Percentiles rank a stretch among this genome's conserved stretches.
These are phyloP conservation scores for Theonella swinhoei DNA, from an alignment of 37 sponge, comb jelly and placozoan genomes.

Conservation along the genomic window DNA sequence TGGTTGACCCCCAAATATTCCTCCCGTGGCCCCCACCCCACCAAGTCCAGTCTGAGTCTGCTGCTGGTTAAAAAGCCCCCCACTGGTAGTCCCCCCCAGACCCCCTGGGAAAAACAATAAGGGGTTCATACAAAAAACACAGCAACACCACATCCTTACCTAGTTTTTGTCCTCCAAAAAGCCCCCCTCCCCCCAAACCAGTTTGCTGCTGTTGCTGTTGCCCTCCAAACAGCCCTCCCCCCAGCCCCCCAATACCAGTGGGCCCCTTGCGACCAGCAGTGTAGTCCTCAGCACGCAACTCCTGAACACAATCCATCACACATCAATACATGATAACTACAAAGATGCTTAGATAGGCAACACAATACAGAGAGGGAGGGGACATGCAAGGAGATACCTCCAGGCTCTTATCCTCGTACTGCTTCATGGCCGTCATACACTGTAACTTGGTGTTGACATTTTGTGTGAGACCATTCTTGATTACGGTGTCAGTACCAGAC, in stretches of 20 bases:
- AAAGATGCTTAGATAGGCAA: too few relatives aligned
- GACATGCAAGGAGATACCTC: too few relatives aligned
- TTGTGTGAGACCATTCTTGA: slow-evolving; percentile 51
- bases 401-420: slow-evolving; percentile 78
- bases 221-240: slow-evolving; percentile 22
- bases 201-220: background rate
- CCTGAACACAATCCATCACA: slow-evolving; percentile 36
- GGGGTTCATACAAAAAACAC: background rate
- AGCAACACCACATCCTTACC: too few relatives aligned
- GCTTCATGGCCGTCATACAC: slow-evolving; percentile 80
- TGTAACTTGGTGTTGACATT: slow-evolving; percentile 68
- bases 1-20: background rate
- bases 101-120: background rate
- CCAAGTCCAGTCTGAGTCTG: slow-evolving; percentile 10
- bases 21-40: slow-evolving; percentile 1
- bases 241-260: slow-evolving; percentile 9
- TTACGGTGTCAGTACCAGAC: slow-evolving; percentile 65
- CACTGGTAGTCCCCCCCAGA: background rate
- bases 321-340: background rate
- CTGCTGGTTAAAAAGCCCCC: slow-evolving; percentile 26
- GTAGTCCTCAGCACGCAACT: slow-evolving; percentile 89
- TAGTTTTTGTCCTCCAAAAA: slow-evolving; percentile 10
- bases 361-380: background rate
- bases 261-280: slow-evolving; percentile 71
- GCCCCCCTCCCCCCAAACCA: slow-evolving; percentile 13